phyloP scores from a whole-genome alignment of 2,888 invertebrate species.

The Scelioninae gen. 1 region DNA sequence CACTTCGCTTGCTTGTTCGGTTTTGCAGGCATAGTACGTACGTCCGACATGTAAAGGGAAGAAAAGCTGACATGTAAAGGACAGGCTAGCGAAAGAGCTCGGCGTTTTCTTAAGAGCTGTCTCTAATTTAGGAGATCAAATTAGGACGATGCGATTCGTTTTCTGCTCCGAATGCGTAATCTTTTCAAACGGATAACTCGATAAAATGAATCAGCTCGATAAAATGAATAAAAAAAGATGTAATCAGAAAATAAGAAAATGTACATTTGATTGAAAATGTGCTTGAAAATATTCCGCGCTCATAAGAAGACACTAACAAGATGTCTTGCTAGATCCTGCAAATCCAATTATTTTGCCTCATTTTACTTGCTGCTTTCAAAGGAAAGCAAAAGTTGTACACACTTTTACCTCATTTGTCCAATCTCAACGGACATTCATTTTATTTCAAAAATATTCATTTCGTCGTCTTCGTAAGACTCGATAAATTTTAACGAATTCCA shows the following conservation, averaged over 20 bases:
- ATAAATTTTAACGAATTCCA: not conserved
- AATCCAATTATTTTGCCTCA: conserved; percentile 40
- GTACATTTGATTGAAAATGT: conserved; percentile 29
- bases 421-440: not conserved
- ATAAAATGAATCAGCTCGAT: conserved; percentile 31
- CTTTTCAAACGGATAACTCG: conserved; percentile 52
- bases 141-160: conserved; percentile 64
- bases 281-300: conserved; percentile 34
- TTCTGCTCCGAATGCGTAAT: conserved; percentile 30
- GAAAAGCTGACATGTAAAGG: conserved; percentile 31
- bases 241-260: conserved; percentile 28
- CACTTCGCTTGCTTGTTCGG: conserved; percentile 58
- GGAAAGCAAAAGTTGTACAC: conserved; percentile 18
- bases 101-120: conserved; percentile 39
- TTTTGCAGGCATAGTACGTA: conserved; percentile 14
- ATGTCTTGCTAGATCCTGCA: conserved; percentile 30
- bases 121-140: conserved; percentile 71
- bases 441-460: not conserved
- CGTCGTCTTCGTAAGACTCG: not conserved
- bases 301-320: conserved; percentile 45
- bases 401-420: not conserved
- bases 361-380: conserved; percentile 28
- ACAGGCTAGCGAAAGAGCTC: conserved; percentile 26
- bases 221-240: conserved; percentile 18
- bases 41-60: conserved; percentile 17